phyloP scores from a whole-genome alignment of 1,140 invertebrate species.

The Cylas formicarius region DNA sequence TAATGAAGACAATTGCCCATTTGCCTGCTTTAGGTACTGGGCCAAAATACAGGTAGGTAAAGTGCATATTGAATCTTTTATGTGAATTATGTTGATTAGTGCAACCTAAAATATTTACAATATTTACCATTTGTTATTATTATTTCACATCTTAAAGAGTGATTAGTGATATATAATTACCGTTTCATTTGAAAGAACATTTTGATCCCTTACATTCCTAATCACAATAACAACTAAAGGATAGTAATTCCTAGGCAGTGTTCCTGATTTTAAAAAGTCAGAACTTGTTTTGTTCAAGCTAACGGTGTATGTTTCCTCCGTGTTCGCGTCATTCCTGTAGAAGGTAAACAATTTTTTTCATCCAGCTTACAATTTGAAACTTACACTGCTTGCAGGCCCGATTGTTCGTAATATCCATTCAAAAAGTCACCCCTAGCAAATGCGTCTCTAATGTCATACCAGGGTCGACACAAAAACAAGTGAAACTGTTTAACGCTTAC shows the following conservation, averaged over 20 bases:
- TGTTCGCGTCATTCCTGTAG: slow-evolving; percentile 46
- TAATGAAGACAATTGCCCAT: slow-evolving; percentile 70
- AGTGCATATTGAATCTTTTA: slow-evolving; percentile 68
- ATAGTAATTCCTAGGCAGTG: slow-evolving; percentile 64
- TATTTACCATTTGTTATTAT: neutral
- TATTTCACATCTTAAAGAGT: neutral
- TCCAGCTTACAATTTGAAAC: slow-evolving; percentile 13
- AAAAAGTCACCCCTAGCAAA: slow-evolving; percentile 50
- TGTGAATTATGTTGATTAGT: slow-evolving; percentile 70
- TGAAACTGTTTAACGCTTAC: slow-evolving; percentile 68
- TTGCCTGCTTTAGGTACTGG: slow-evolving; percentile 74
- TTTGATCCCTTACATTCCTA: slow-evolving; percentile 52
- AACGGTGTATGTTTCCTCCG: slow-evolving; percentile 51
- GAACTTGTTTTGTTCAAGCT: no score
- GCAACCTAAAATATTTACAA: slow-evolving; percentile 53
- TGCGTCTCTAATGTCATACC: slow-evolving; percentile 55
- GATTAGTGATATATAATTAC: slow-evolving; percentile 42
- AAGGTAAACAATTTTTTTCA: neutral
- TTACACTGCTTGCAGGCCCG: slow-evolving; percentile 44
- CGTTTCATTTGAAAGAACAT: slow-evolving; percentile 65
- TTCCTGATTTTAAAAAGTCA: slow-evolving; percentile 59
- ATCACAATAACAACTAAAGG: slow-evolving; percentile 67
- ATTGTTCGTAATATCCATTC: slow-evolving; percentile 46
- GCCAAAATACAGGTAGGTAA: slow-evolving; percentile 69
- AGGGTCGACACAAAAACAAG: slow-evolving; percentile 63